These are phyloP conservation scores for Mesitornis unicolor DNA, from an alignment of 2,113 vertebrate genomes.

Conservation along the genomic window DNA sequence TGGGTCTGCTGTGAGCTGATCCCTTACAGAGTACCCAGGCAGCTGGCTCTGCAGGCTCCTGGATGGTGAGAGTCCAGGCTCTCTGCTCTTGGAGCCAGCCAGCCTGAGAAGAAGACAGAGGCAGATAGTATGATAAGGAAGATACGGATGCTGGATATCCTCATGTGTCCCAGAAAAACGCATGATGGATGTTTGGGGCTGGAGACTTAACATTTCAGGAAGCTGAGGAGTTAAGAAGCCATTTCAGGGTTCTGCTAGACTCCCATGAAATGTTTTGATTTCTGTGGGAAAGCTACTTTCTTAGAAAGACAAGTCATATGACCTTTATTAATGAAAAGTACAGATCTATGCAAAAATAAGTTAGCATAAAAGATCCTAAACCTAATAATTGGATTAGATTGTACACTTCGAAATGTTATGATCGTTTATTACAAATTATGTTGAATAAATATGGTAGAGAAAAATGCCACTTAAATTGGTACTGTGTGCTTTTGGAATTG, in stretches of 20 bases:
- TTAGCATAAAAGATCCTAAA: neutral
- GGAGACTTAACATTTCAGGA: neutral
- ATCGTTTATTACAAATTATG: neutral
- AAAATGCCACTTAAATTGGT: neutral
- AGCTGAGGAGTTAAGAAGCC: neutral
- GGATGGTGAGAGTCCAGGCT: fast-evolving
- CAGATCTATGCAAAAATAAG: neutral
- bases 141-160: neutral
- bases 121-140: neutral
- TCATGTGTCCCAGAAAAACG: neutral
- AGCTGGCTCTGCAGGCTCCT: neutral
- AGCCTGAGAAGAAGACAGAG: neutral
- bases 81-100: neutral
- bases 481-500: neutral
- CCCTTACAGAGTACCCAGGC: neutral
- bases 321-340: neutral
- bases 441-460: neutral
- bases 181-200: neutral
- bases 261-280: neutral
- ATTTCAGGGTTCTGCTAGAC: neutral
- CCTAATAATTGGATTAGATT: neutral
- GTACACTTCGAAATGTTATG: neutral
- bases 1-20: neutral
- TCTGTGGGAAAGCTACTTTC: neutral
- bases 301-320: neutral